Base-by-base conservation (phyloP, 53 echinoderm and acorn worm genomes). In the Temnopleurus reevesii region DNA sequence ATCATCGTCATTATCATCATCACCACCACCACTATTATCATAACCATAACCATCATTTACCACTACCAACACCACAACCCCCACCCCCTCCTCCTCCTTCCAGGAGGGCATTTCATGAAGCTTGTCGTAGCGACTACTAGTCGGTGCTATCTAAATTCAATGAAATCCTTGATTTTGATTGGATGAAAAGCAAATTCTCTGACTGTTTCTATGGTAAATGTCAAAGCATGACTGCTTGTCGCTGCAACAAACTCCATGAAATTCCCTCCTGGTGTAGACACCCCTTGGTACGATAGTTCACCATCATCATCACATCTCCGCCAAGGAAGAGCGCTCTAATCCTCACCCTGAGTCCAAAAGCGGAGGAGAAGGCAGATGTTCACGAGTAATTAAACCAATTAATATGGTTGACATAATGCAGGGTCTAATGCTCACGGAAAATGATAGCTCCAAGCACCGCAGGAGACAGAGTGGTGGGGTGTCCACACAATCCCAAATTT, bases 401-500 rank as follows among this genome's bases (percentile, higher is more conserved):
- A 71, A 71, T 38, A 71, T 71, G 43, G 41, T 71, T 71, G 71
- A 71, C 71, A 71, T 71, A 71, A 71, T 71, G 71, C 41, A 71
- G 71, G 41, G 19, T 38, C 41, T 71, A 71, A 71, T 71, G 23
- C 41, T 17, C 21, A 8, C 24, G 41, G 71, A 71, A 71, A 17
- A 36, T 41, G 38, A 71, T 38, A 71, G 23, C 71, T 41, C 21
- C 41, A 36, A 10, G 28, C 36, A 71, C 71, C 71, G 41, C 1
- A 23, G 41, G n/a, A 71, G 41, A 71, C 21, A 41, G 71, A 71
- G 41, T 2, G n/a, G n/a, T n/a, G n/a, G n/a, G n/a, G n/a, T n/a
- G n/a, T n/a, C n/a, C n/a, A n/a, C n/a, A n/a, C n/a, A n/a, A n/a
- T n/a, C n/a, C n/a, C n/a, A n/a, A n/a, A n/a, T n/a, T n/a, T n/a